Base-by-base conservation (phyloP, 2,797 vertebrate genomes). In the Parauchenoglanis ngamensis region DNA sequence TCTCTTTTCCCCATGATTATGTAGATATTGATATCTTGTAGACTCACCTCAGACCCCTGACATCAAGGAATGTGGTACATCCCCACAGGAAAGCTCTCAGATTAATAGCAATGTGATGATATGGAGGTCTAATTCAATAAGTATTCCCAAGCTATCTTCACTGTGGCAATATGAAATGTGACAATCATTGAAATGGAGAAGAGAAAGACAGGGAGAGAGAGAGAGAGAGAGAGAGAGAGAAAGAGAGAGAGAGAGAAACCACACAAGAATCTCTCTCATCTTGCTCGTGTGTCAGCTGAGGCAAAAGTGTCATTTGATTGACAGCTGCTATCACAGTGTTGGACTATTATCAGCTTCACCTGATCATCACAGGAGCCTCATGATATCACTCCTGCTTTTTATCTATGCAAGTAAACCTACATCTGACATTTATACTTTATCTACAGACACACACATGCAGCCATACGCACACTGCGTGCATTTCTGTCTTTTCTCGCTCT, bases 221-320 rank as follows among this genome's bases (percentile, higher is more conserved):
- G 31, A 87, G 78, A 77, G 83, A 78, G 86, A 89, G 88, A 46
- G 15, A 87, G 80, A 82, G 84, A 87, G 79, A 89, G 88, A 46
- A 11, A 87, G 80, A 82, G 84, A 40, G 40, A 40, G 21, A 76
- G 85, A 12, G 70, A 59, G 31, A 84, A 13, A 15, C 21, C 31
- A 87, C 31, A 63, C 35, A 63, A 70, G 80, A 80, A 79, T 85
- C 86, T 85, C 73, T 86, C 76, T 86, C 85, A 88, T 85, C 52
- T 79, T n/a, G 28, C 44, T 40, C 7, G 57, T 81, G 31, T 72
- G 49, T 82, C 63, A 80, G 44, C 52, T 68, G 40, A 80, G 86
- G 86, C n/a, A 40, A 88, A 46, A 52, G 67, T 85, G 81, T 85
- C 68, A 63, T 89, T 91, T 90, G 89, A 91, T 84, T 90, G 90